Base-by-base conservation (phyloP, 2,113 vertebrate genomes). In the Phasianus colchicus region DNA sequence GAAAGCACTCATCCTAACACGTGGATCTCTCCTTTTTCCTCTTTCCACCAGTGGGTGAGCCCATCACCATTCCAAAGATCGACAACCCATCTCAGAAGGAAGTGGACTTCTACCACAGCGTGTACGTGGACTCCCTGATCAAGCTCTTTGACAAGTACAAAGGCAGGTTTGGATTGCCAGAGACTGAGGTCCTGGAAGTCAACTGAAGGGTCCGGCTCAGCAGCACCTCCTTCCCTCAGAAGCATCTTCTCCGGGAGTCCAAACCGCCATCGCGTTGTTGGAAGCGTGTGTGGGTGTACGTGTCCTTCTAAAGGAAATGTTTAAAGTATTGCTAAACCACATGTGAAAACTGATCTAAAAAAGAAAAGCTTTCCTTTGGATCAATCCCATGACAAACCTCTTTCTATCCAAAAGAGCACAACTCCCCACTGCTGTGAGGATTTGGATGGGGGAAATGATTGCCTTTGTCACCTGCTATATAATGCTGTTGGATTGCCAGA, bases 101-200 rank as follows among this genome's bases (percentile, higher is more conserved):
- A 55, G 97, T 99, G 75, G 98, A 99, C 75, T 95, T 98, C 64
- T 99, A 99, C 96, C 99, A 99, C n/a, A 70, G 92, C 86, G 98
- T 99, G 96, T 99, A 99, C 76, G 83, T 99, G 96, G 98, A 96
- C 70, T 98, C 99, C 58, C 98, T 99, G 45, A 96, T 96, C 83
- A 98, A 98, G 86, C 98, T 99, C 63, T 99, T 99, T 40, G 97
- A 99, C 94, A 98, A 98, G 80, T 98, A 99, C 90, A 99, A 99
- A 97, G 98, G 98, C 48, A 98, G 98, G 63, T 99, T 98, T 25
- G 99, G 99, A 43, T 97, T 99, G 87, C 98, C 96, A 1, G 99
- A 99, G 87, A 98, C 98, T 0, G 99, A 99, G 58, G 48, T 97
- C 72, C 97, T 99, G 92, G 95, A 98, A 87, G 98, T 99, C 95